Conservation (phyloP, 1,140 invertebrate species). For the Pectinophora gossypiella region DNA sequence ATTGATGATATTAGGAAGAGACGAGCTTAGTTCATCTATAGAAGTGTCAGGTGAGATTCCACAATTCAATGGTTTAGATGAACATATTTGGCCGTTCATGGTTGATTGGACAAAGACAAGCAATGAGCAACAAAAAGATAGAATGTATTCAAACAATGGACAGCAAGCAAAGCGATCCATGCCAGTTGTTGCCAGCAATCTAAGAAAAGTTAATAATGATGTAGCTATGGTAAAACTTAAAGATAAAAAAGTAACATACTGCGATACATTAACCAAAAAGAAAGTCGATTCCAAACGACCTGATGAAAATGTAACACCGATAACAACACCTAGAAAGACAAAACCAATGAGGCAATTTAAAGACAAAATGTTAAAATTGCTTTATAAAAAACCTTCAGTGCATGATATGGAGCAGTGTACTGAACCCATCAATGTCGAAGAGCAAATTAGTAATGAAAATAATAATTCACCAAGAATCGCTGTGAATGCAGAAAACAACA, state of each 20-base stretch:
- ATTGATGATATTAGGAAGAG: conserved; percentile 44
- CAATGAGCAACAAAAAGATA: not conserved
- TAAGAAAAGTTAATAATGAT: conserved; percentile 4
- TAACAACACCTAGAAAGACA: conserved; percentile 12
- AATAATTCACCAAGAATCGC: no score
- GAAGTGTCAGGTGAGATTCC: conserved; percentile 32
- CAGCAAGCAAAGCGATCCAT: not conserved
- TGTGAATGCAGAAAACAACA: no score
- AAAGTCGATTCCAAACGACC: conserved; percentile 11
- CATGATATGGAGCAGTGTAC: no score
- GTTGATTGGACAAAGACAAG: conserved; percentile 27
- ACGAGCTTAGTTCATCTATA: conserved; percentile 38
- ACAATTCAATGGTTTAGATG: conserved; percentile 45
- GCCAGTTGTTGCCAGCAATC: not conserved
- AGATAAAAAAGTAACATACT: not conserved
- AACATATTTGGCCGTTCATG: conserved; percentile 60
- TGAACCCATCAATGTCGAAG: no score
- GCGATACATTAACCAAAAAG: not conserved
- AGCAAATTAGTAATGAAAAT: no score
- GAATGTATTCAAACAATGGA: no score
- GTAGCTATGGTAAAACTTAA: not conserved
- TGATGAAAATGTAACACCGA: not conserved
- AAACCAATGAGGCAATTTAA: conserved; percentile 38
- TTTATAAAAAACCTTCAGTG: conserved; percentile 32
- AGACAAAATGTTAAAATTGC: conserved; percentile 47